Evolutionary conservation across 2,113 vertebrate genomes (phyloP).

Genomic region (Heloderma charlesbogerti): DNA sequence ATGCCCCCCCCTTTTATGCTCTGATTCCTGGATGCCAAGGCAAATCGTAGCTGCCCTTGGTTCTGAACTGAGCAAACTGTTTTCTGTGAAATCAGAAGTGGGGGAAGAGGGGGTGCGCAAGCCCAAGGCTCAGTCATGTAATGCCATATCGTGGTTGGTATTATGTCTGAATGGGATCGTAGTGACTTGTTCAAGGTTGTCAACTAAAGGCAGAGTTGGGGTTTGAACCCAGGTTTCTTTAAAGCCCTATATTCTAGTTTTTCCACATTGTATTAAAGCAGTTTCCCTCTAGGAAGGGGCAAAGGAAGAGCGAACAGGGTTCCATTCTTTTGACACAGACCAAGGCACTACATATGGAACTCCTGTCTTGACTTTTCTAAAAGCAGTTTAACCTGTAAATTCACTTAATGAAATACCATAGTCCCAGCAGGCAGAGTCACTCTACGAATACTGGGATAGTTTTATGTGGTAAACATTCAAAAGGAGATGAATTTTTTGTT

Average conservation of each 20-base stretch:
- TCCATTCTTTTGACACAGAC: slow-evolving; percentile 54
- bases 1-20: neutral
- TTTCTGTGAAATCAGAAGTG: neutral
- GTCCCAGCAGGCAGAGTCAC: slow-evolving; percentile 45
- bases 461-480: slow-evolving; percentile 24
- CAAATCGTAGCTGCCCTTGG: neutral
- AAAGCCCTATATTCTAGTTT: neutral
- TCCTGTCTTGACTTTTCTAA: slow-evolving; percentile 60
- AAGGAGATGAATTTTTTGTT: neutral
- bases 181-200: neutral
- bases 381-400: slow-evolving; percentile 64
- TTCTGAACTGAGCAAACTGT: neutral
- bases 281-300: slow-evolving; percentile 57
- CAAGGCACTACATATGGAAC: slow-evolving; percentile 48
- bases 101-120: neutral
- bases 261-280: neutral
- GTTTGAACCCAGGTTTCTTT: slow-evolving; percentile 46
- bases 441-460: slow-evolving; percentile 14
- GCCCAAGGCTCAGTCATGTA: neutral
- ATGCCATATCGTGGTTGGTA: neutral
- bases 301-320: slow-evolving; percentile 20
- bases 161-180: slow-evolving; percentile 1
- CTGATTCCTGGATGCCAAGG: neutral
- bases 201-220: neutral
- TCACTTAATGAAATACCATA: slow-evolving; percentile 42